These are phyloP conservation scores for Pristiophorus japonicus DNA, from an alignment of 2,113 vertebrate species.

Conservation along the genomic window DNA sequence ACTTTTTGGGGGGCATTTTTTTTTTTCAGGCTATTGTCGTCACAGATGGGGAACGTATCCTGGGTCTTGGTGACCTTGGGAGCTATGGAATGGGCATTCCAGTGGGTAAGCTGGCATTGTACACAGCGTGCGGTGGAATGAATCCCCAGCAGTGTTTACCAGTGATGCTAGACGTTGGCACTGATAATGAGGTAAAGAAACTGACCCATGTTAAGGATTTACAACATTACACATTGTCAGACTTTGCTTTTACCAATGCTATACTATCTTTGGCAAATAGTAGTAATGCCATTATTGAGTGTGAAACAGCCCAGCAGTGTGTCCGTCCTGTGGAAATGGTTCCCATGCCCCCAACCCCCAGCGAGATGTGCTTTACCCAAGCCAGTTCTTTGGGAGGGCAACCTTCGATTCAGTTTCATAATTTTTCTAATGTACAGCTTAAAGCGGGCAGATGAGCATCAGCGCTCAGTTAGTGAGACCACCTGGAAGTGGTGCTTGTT, in stretches of 20 bases:
- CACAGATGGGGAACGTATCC: constrained; percentile 92
- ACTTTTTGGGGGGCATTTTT: constrained; percentile 42
- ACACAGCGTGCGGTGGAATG: constrained; percentile 87
- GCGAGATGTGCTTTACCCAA: background rate
- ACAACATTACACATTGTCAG: background rate
- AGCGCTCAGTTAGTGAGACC: background rate
- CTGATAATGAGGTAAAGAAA: constrained; percentile 81
- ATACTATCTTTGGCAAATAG: background rate
- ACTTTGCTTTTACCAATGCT: background rate
- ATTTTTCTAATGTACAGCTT: background rate
- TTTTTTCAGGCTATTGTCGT: constrained; percentile 77
- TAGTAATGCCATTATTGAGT: background rate
- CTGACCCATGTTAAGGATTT: constrained; percentile 5
- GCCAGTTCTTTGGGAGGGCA: background rate
- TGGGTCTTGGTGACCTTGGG: constrained; percentile 91
- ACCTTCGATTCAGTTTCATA: background rate
- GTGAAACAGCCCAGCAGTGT: too few relatives aligned
- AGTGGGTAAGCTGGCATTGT: constrained; percentile 91
- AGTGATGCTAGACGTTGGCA: constrained; percentile 87
- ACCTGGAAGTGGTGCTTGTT: background rate
- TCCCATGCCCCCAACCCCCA: background rate
- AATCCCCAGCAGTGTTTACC: constrained; percentile 85
- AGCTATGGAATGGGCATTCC: constrained; percentile 96
- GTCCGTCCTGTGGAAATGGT: too few relatives aligned
- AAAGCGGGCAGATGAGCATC: background rate